Conservation (phyloP, 53 echinoderm and acorn worm species). For the Echinarachnius parma region DNA sequence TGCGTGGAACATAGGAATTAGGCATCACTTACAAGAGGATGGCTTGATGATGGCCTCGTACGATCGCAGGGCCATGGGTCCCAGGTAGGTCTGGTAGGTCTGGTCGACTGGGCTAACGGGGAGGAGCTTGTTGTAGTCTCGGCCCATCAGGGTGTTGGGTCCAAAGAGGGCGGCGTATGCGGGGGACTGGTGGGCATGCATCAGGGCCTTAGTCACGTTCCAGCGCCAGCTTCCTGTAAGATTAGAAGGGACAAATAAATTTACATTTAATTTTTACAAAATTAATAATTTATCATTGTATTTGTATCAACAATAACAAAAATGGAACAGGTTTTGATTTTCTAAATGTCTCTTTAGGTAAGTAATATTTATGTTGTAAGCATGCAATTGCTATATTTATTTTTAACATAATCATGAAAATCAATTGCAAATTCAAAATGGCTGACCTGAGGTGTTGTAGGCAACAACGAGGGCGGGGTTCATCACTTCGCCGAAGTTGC, state of each 20-base stretch:
- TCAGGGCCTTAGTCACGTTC: conserved; percentile 88
- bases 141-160: conserved; percentile 50
- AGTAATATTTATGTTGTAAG: too few species aligned
- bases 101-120: conserved; percentile 77
- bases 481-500: conserved; percentile 80
- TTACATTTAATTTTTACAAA: too few species aligned
- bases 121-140: conserved; percentile 51
- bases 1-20: too few species aligned
- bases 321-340: too few species aligned
- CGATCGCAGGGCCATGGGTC: conserved; percentile 78
- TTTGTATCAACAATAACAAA: too few species aligned
- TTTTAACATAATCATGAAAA: too few species aligned
- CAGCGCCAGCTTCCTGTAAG: conserved; percentile 81
- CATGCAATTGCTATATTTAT: too few species aligned
- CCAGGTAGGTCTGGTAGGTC: conserved; percentile 73
- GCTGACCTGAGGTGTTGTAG: conserved; percentile 81
- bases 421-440: too few species aligned
- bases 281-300: too few species aligned
- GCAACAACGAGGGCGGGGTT: conserved; percentile 74
- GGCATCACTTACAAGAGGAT: conserved; percentile 74
- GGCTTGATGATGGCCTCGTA: conserved; percentile 91
- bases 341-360: too few species aligned
- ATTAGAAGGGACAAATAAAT: not conserved
- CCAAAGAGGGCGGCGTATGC: conserved; percentile 56
- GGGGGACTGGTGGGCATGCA: conserved; percentile 62